Base-by-base conservation (phyloP, 2,888 invertebrate species). In the Serripes groenlandicus region DNA sequence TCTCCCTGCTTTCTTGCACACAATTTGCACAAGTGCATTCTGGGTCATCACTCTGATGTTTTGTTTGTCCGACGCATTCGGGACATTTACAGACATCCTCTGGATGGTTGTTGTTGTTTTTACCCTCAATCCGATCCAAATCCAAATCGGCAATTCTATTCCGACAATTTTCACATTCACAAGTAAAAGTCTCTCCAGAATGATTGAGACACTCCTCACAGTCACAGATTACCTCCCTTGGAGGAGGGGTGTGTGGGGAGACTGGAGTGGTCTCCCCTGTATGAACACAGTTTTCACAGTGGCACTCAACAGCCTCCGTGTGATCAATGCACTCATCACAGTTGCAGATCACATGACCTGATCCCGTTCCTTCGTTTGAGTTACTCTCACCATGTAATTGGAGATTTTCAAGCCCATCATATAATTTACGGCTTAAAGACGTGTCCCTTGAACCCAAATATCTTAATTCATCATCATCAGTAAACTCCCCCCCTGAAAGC, bases 261-360 rank as follows among this genome's bases (percentile, higher is more conserved):
- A 28, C 35, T 11, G 56, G 30, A 58, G 42, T 37, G 32, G 49
- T 58, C 66, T 78, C 80, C 64, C 80, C 77, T 66, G 37, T 28
- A 11, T 56, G 64, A 58, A 81, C 62, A 75, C 83, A 83, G 37
- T 83, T 78, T 71, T 81, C 83, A 83, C 86, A 86, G 30, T 69
- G 78, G 42, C 85, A 86, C n/a, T 80, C 75, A 9, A 83, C 81
- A 52, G 64, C 80, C 32, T 83, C 80, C 4, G 82, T 68, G 23
- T 83, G 80, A 52, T 77, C 78, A 0, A 86, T 75, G 70, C 85
- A 86, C 26, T 83, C 83, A 11, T 81, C 83, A 70, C 86, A 79
- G 30, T 81, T 79, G 79, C 86, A 86, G 32, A 82, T 72, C 74
- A 85, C 69, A 35, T 80, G 81, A 78, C 75, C 68, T 9, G 84